Evolutionary conservation across 35 echinoderm and acorn worm species (phyloP).

Genomic region (Ptychodera flava): DNA sequence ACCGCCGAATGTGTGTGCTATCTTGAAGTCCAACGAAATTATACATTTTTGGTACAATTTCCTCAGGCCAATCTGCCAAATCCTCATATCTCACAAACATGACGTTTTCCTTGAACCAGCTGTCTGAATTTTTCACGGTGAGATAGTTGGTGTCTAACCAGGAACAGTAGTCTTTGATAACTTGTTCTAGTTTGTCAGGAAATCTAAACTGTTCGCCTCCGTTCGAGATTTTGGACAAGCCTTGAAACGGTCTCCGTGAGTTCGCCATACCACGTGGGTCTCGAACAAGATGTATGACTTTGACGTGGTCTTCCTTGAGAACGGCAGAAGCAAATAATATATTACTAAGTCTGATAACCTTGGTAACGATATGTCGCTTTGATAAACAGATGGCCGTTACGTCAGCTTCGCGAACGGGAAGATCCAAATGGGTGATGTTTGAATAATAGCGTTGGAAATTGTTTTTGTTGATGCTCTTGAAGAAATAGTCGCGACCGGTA

Average conservation of each 20-base stretch:
- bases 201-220: background rate
- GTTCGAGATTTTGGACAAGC: background rate
- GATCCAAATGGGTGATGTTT: background rate
- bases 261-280: background rate
- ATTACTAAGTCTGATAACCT: background rate
- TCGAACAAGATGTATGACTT: background rate
- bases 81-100: background rate
- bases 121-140: background rate
- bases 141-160: background rate
- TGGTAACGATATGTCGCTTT: background rate
- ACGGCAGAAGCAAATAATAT: background rate
- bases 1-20: background rate
- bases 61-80: background rate
- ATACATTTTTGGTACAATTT: background rate
- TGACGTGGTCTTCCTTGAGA: background rate
- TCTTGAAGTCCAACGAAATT: background rate
- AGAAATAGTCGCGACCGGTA: background rate
- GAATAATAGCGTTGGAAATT: background rate
- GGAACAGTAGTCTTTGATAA: background rate
- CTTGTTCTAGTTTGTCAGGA: background rate
- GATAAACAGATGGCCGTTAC: background rate
- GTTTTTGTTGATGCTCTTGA: background rate
- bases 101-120: background rate
- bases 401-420: background rate
- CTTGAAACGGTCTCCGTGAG: background rate